Evolutionary conservation across 2,797 vertebrate genomes (phyloP).

Genomic region (Phalloptychus januarius): DNA sequence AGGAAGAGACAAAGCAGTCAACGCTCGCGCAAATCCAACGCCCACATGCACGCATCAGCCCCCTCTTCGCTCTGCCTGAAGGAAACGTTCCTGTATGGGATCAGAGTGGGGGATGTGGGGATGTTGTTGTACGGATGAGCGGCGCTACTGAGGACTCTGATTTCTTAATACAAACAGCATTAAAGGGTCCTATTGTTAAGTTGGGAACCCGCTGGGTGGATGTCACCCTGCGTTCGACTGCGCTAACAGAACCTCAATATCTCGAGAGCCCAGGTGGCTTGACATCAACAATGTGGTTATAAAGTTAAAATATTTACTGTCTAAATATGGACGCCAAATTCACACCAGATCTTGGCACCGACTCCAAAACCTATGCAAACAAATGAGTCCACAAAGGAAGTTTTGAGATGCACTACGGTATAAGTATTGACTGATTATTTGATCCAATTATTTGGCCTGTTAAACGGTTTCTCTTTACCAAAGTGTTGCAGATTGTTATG

Average conservation of each 20-base stretch:
- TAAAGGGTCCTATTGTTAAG: not conserved
- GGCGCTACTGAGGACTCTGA: constrained; percentile 7
- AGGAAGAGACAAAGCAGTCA: constrained; percentile 50
- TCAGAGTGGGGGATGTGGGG: constrained; percentile 30
- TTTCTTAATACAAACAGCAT: constrained; percentile 8
- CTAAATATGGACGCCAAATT: not conserved
- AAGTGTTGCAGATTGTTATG: not conserved
- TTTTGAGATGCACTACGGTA: not conserved
- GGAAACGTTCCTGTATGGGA: constrained; percentile 40
- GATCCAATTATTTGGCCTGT: not conserved
- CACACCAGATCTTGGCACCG: not conserved
- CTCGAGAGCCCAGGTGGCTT: not conserved
- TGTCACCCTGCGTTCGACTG: not conserved
- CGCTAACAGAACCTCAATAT: not conserved
- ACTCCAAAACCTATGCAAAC: not conserved
- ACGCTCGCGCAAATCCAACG: constrained; percentile 21
- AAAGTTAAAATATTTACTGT: not conserved
- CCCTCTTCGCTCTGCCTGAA: constrained; percentile 19
- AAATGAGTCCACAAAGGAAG: not conserved
- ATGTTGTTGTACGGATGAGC: constrained; percentile 32
- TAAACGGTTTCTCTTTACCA: not conserved
- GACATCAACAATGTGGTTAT: not conserved
- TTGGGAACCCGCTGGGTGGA: not conserved
- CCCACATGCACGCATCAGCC: constrained; percentile 32
- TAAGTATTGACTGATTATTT: not conserved